Base-by-base conservation (phyloP, 2,113 vertebrate species). In the Phasianus colchicus region DNA sequence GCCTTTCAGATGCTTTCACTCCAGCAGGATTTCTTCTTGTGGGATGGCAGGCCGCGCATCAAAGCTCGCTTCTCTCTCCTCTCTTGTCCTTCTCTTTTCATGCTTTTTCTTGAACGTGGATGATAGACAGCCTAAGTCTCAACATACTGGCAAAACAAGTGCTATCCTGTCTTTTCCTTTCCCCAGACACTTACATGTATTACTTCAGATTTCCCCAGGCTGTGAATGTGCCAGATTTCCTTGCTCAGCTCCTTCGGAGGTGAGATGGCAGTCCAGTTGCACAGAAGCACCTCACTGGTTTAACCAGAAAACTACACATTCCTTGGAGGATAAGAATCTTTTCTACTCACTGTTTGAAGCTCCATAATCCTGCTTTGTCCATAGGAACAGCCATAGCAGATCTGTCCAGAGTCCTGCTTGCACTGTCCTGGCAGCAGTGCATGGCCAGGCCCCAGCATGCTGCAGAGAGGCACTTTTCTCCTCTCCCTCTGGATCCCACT, bases 131-230 rank as follows among this genome's bases (percentile, higher is more conserved):
- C 18, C 16, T 77, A 6, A 64, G 27, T 42, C 54, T 77, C 74
- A 69, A 20, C 48, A 4, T 52, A 0, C 18, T 36, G 40, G 21
- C 52, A n/a, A 48, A 52, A 36, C 60, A 52, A 67, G 54, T 27
- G 29, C 47, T 58, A 1, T 52, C 42, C n/a, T 52, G 18, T 58
- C 58, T 13, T 57, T 65, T 57, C 16, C 50, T 36, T 29, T 6
- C 30, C 67, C 63, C 42, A 1, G 1, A 4, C 5, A 32, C 25
- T 47, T 72, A 16, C 29, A 6, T 3, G 1, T 36, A 6, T 18
- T 58, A 27, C 61, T 83, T 18, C 38, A n/a, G 45, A 6, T 60
- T 71, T 86, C 32, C 55, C 64, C 15, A 22, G 60, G 50, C 32
- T 73, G 42, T 29, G 29, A 42, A 7, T 24, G 47, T 38, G 42